Evolutionary conservation across 2,113 vertebrate species (phyloP).

Genomic region (Stegostoma tigrinum): DNA sequence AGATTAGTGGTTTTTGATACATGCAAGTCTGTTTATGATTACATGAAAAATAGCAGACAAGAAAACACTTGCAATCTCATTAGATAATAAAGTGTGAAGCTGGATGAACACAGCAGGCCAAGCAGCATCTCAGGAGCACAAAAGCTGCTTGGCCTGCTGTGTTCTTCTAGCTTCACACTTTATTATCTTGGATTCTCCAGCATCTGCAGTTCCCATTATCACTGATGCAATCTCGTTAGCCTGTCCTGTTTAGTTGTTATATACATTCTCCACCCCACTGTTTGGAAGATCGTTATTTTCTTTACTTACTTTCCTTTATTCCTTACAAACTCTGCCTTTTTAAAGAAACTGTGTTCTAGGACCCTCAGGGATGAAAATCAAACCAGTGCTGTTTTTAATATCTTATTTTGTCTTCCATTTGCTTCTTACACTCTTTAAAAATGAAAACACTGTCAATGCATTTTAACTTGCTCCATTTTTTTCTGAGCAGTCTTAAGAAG

Average conservation of each 20-base stretch:
- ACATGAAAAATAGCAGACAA: background rate
- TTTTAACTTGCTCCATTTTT: background rate
- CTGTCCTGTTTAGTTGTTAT: background rate
- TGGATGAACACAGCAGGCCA: too few relatives aligned
- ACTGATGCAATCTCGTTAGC: background rate
- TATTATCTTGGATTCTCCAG: too few relatives aligned
- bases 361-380: background rate
- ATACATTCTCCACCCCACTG: background rate
- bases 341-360: background rate
- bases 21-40: background rate
- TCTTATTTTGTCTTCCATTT: background rate
- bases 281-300: background rate
- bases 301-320: background rate
- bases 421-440: background rate
- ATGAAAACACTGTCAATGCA: background rate
- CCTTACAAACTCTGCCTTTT: background rate
- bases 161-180: too few relatives aligned
- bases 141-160: too few relatives aligned
- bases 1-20: background rate
- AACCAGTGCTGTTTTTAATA: background rate
- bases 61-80: background rate
- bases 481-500: background rate
- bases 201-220: too few relatives aligned
- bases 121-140: too few relatives aligned
- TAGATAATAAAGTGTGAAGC: too few relatives aligned